Conservation (phyloP, 2,113 vertebrate species). For the Cynocephalus volans region DNA sequence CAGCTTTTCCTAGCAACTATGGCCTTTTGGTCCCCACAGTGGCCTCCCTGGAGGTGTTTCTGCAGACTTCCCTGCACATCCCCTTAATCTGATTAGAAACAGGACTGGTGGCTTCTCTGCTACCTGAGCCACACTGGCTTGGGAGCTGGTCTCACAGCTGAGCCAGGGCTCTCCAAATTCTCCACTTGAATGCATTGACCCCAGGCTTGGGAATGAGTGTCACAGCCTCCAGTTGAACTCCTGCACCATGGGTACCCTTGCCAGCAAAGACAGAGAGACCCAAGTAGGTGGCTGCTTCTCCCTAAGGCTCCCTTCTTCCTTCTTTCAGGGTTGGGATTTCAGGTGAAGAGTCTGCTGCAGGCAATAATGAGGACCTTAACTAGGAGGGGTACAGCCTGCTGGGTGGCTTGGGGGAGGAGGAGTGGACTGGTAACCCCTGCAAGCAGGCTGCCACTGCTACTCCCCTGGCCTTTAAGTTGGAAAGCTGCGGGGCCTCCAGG, state of each 20-base stretch:
- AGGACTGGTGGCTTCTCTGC: slow-evolving; percentile 16
- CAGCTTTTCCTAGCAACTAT: slow-evolving; percentile 89
- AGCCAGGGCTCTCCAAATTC: rapidly evolving
- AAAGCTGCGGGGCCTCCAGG: neutral
- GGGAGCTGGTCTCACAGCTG: neutral
- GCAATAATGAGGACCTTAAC: neutral
- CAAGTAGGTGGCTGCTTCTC: slow-evolving; percentile 84
- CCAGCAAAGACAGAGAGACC: slow-evolving; percentile 36
- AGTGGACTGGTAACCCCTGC: neutral
- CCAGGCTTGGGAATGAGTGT: neutral
- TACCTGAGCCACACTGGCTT: neutral
- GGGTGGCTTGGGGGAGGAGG: neutral
- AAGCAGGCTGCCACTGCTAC: neutral
- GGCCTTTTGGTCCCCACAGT: slow-evolving; percentile 80
- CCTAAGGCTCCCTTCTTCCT: neutral
- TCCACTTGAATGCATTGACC: rapidly evolving
- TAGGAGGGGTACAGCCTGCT: neutral
- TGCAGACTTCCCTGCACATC: neutral
- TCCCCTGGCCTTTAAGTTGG: neutral
- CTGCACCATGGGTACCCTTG: slow-evolving; percentile 23
- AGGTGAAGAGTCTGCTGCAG: neutral
- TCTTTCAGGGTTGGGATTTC: neutral
- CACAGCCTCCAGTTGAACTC: slow-evolving; percentile 56
- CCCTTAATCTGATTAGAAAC: slow-evolving; percentile 60
- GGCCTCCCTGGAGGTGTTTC: slow-evolving; percentile 63